Evolutionary conservation across 1,140 invertebrate genomes (phyloP), one percentile per base, ranked within the genome.

Genomic region (Rhopalosiphum padi): DNA sequence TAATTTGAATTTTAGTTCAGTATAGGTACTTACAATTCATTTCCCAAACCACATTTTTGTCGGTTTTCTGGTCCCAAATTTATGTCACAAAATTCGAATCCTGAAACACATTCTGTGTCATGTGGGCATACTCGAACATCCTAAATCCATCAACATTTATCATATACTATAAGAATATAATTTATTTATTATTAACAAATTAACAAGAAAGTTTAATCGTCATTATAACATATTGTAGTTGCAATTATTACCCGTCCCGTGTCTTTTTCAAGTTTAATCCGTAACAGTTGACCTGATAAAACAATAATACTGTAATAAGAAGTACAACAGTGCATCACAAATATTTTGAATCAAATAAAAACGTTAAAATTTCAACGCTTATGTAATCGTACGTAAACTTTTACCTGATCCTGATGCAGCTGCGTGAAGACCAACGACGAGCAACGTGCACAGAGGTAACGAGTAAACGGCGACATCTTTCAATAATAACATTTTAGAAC

Each of bases 191-290:
- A 55, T 55, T 25, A 25, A 15, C 68, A 21, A 51, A 51, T 51
- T 21, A 41, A 22, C 22, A 41, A 83, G 6, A 46, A 46, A 15
- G 46, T 46, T 83, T 22, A 21, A 83, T 30, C 82, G 21, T 6
- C 6, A 51, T 5, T 22, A 53, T 53, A 5, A 53, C 7, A 22
- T 23, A 35, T n/a, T 21, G 3, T 18, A 21, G 46, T n/a, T 30
- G 51, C 25, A 43, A 51, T 41, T 21, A 51, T 43, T 53, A 53
- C 43, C 77, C 46, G 30, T 25, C 11, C 30, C 0, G n/a, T 22
- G 91, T 92, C 46, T 35, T 82, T 85, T 85, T 92, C 43, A 1
- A 41, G 91, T 92, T 83, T 22, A 9, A 83, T 30, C 8, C 68
- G 82, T 22, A 51, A 7, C 1, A 83, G 37, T 25, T 83, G 46